Conservation (phyloP, 2,888 invertebrate species). For the Pheosia gnoma region DNA sequence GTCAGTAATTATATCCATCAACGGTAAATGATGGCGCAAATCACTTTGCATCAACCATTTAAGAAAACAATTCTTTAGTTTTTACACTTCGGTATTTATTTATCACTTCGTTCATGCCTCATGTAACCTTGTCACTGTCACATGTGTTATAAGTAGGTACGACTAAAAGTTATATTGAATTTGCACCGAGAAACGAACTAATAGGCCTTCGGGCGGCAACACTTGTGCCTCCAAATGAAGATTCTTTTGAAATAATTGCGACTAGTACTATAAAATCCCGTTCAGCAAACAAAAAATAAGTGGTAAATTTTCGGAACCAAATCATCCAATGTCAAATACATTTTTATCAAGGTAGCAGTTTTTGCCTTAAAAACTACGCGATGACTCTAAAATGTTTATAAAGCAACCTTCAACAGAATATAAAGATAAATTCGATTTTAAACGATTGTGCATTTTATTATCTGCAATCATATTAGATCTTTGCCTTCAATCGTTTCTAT, state of each 20-base stretch:
- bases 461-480: too few relatives aligned
- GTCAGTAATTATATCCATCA: background rate
- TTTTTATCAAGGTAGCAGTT: too few relatives aligned
- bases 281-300: background rate
- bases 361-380: background rate
- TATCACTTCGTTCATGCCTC: constrained; percentile 51
- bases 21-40: background rate
- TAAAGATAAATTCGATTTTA: background rate
- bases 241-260: too few relatives aligned
- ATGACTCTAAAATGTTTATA: background rate
- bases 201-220: background rate
- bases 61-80: constrained; percentile 7
- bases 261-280: background rate
- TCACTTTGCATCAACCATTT: constrained; percentile 6
- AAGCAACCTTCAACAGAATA: background rate
- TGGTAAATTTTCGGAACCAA: background rate
- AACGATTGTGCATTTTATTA: background rate
- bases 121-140: constrained; percentile 56
- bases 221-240: background rate
- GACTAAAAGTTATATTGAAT: constrained; percentile 50
- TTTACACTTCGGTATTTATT: background rate
- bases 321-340: background rate
- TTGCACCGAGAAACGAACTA: constrained; percentile 16
- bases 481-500: background rate
- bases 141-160: constrained; percentile 43